Evolutionary conservation across 2,888 invertebrate genomes (phyloP).

Genomic region (Drymonia ruficornis): DNA sequence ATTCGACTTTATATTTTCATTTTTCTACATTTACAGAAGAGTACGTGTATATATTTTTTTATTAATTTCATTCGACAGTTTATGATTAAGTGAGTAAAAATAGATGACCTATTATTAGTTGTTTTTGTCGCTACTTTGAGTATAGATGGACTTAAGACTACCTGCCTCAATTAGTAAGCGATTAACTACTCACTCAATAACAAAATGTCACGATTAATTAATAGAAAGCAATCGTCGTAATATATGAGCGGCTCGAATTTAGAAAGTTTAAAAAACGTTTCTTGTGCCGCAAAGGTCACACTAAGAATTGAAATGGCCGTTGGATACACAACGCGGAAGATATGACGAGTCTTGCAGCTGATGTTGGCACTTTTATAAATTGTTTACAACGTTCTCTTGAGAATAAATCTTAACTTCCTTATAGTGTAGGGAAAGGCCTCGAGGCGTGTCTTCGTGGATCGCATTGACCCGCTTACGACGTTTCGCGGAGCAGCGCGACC

Average conservation of each 20-base stretch:
- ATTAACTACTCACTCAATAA: neutral
- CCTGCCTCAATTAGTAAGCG: neutral
- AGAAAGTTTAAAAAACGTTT: neutral
- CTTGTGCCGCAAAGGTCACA: neutral
- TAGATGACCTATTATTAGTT: neutral
- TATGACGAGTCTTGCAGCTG: slow-evolving; percentile 8
- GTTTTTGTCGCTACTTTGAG: neutral
- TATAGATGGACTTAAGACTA: neutral
- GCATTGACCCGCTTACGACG: slow-evolving; percentile 66
- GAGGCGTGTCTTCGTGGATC: slow-evolving; percentile 54
- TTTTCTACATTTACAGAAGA: too few species aligned
- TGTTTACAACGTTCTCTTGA: slow-evolving; percentile 26
- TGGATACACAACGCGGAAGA: slow-evolving; percentile 3
- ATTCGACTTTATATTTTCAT: too few species aligned
- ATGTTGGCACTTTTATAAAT: slow-evolving; percentile 24
- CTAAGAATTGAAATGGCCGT: neutral
- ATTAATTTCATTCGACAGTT: neutral
- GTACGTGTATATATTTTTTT: too few species aligned
- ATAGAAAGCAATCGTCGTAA: neutral
- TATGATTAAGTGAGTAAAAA: neutral
- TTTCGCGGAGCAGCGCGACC: slow-evolving; percentile 39
- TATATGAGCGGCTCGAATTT: neutral
- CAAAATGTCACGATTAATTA: neutral
- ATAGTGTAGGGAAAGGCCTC: slow-evolving; percentile 64
- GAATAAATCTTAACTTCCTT: slow-evolving; percentile 58